Conservation (phyloP, 2,797 vertebrate species). For the Acanthurus leucopareius region DNA sequence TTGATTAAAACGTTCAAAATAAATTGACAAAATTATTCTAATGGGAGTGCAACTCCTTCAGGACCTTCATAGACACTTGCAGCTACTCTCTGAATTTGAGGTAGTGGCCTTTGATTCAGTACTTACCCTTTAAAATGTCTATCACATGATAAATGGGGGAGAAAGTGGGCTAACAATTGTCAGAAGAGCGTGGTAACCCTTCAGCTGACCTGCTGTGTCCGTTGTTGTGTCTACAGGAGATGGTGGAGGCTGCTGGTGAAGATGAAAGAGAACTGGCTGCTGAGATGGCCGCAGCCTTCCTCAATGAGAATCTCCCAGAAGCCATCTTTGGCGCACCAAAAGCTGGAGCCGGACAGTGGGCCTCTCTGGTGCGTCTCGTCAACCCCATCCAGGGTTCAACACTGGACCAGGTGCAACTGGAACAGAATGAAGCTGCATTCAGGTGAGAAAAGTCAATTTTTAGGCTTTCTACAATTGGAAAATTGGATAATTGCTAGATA, state of each 20-base stretch:
- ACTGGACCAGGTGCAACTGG: slow-evolving; percentile 94
- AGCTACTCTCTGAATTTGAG: background rate
- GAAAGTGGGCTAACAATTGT: background rate
- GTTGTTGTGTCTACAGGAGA: slow-evolving; percentile 86
- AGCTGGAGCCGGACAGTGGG: slow-evolving; percentile 98
- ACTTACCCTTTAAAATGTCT: background rate
- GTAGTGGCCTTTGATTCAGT: too few species aligned
- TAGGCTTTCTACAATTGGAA: background rate
- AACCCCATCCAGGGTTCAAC: slow-evolving; percentile 98
- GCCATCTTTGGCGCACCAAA: slow-evolving; percentile 98
- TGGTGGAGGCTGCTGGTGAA: slow-evolving; percentile 99
- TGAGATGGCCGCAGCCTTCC: slow-evolving; percentile 98
- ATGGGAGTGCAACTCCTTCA: too few species aligned
- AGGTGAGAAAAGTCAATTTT: slow-evolving; percentile 85
- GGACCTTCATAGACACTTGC: background rate
- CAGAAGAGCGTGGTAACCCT: background rate
- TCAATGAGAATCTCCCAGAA: slow-evolving; percentile 98
- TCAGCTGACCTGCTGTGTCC: slow-evolving; percentile 5
- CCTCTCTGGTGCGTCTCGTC: slow-evolving; percentile 95
- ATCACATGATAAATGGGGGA: background rate
- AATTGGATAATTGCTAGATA: too few species aligned
- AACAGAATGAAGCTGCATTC: slow-evolving; percentile 99
- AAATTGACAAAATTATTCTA: too few species aligned
- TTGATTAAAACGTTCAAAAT: too few species aligned
- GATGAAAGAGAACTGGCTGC: slow-evolving; percentile 97